phyloP scores from a whole-genome alignment of 1,140 invertebrate genomes.

The Formica selysi region DNA sequence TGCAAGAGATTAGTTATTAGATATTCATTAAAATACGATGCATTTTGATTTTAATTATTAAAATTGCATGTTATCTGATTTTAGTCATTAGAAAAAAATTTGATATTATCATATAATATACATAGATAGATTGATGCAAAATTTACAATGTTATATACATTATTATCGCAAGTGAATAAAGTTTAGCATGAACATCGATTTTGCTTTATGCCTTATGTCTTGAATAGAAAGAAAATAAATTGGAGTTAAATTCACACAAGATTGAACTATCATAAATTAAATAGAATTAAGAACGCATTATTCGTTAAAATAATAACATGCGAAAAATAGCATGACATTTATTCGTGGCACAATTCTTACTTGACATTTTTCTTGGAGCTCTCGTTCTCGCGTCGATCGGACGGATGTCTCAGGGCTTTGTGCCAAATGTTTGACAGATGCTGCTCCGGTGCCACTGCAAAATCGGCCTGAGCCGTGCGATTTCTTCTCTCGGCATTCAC shows the following conservation, averaged over 20 bases:
- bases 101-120: no score
- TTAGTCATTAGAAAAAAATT: no score
- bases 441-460: conserved; percentile 80
- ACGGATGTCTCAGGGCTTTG: conserved; percentile 84
- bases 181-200: background rate
- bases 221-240: background rate
- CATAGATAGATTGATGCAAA: background rate
- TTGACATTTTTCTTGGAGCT: conserved; percentile 77
- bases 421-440: conserved; percentile 85
- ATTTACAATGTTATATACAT: background rate
- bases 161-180: background rate
- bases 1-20: conserved; percentile 63
- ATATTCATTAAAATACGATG: background rate
- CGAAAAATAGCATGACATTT: background rate
- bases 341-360: conserved; percentile 68
- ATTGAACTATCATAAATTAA: background rate
- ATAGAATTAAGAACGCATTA: background rate
- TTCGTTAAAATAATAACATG: background rate
- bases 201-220: background rate
- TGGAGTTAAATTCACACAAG: background rate
- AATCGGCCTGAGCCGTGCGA: conserved; percentile 81
- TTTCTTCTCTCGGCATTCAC: conserved; percentile 82
- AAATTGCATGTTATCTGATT: no score
- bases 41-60: conserved; percentile 11
- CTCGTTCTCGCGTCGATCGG: conserved; percentile 72